Evolutionary conservation across 1,140 invertebrate genomes (phyloP).

Genomic region (Drosophila kikkawai): DNA sequence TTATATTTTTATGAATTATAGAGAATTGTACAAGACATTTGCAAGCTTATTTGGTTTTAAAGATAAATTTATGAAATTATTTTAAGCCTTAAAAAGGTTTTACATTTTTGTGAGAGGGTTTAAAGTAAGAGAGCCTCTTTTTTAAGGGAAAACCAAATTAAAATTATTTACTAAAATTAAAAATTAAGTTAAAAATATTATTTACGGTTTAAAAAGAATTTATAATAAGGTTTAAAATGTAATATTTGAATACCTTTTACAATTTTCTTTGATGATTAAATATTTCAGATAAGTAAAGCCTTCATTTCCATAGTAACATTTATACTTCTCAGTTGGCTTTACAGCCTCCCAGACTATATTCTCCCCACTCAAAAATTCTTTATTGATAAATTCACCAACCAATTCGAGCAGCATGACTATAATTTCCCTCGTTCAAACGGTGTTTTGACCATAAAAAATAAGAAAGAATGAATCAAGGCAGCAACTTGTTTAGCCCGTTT

Average conservation of each 20-base stretch:
- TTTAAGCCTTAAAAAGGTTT: no score
- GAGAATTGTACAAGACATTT: background rate
- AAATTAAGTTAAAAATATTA: no score
- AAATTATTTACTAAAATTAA: no score
- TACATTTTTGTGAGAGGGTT: no score
- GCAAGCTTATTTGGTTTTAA: background rate
- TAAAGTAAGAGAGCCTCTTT: no score
- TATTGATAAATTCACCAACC: constrained; percentile 13
- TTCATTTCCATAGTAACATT: background rate
- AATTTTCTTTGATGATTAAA: no score
- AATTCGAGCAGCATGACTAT: constrained; percentile 12
- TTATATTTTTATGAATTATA: background rate
- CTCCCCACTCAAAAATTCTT: background rate
- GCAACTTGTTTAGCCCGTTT: constrained; percentile 65
- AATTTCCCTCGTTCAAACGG: constrained; percentile 29
- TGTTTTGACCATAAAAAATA: constrained; percentile 23
- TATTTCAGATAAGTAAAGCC: no score
- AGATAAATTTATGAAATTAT: no score
- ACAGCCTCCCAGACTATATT: background rate
- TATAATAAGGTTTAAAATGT: no score
- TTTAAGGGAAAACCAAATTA: no score
- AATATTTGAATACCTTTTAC: no score
- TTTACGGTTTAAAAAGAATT: no score
- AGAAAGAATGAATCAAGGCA: constrained; percentile 21
- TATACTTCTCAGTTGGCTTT: background rate